Conservation (phyloP, 2,888 invertebrate genomes). For the Tryphoninae sp. region DNA sequence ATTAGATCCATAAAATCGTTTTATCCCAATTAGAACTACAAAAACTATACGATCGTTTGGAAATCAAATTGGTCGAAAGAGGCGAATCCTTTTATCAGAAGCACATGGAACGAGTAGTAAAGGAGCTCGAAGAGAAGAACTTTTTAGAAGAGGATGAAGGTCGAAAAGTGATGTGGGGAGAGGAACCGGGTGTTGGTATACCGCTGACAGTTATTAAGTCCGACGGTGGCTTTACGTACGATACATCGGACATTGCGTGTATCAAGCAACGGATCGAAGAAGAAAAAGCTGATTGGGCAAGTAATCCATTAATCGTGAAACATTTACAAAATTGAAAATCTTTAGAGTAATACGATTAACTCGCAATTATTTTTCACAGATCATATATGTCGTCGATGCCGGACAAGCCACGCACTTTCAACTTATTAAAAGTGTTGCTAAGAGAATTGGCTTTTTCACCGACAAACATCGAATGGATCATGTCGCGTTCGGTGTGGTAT, state of each 20-base stretch:
- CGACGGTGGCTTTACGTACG: conserved; percentile 98
- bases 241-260: conserved; percentile 98
- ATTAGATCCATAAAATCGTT: background rate
- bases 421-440: conserved; percentile 90
- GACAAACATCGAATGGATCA: conserved; percentile 89
- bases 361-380: conserved; percentile 65
- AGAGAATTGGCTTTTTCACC: conserved; percentile 88
- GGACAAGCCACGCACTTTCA: conserved; percentile 93
- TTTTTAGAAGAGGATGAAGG: conserved; percentile 91
- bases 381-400: conserved; percentile 90
- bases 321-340: no score
- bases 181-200: conserved; percentile 86
- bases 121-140: conserved; percentile 87
- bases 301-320: conserved; percentile 84
- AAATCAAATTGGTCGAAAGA: conserved; percentile 89
- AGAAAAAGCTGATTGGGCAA: conserved; percentile 93
- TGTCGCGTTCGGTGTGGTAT: conserved; percentile 97
- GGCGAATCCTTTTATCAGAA: conserved; percentile 99
- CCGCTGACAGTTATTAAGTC: conserved; percentile 98
- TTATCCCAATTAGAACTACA: conserved; percentile 86
- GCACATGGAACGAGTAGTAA: conserved; percentile 91
- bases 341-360: background rate
- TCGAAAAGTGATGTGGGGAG: conserved; percentile 91
- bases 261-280: conserved; percentile 91
- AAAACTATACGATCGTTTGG: conserved; percentile 93